Base-by-base conservation (phyloP, 2,113 vertebrate species). In the Phasianus colchicus region DNA sequence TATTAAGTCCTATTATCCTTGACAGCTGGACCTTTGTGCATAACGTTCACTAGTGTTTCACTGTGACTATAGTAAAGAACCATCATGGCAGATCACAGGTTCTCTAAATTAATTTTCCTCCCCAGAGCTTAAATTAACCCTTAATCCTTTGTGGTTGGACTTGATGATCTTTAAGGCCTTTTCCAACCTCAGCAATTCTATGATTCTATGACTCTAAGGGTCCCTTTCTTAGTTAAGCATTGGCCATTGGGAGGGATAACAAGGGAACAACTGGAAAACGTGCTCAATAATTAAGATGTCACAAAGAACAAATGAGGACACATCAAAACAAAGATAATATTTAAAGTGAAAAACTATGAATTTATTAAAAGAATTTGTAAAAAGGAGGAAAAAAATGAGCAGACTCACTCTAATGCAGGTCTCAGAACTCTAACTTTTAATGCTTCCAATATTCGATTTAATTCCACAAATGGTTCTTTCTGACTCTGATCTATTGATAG, bases 391-490 rank as follows among this genome's bases (percentile, higher is more conserved):
- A 94, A 73, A 40, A 93, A 74, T 38, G 4, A 90, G 64, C 6
- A 81, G 34, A 98, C 98, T 98, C 96, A 98, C 98, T 98, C 98
- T 70, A 98, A 93, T 9, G 98, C 98, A 88, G 98, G 98, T 94
- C 98, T 98, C 95, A 98, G 96, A 94, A 98, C 98, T 98, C 98
- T 97, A 72, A 98, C 97, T 97, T 98, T 98, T 90, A 98, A 97
- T 63, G 98, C 98, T 97, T 98, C 98, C 96, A 98, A 95, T 97
- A 98, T 98, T 97, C 98, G 90, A 94, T 98, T 98, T 84, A 98
- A 96, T 75, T 98, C 98, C 96, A 98, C 98, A 96, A 98, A 98
- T 2, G 98, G 98, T 61, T 98, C 98, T 94, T 98, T 98, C 89
- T 98, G 98, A 97, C 98, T 98, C 91, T 98, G 97, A 79, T 98